Conservation (phyloP, 1,140 invertebrate genomes). For the Bombus waltoni region DNA sequence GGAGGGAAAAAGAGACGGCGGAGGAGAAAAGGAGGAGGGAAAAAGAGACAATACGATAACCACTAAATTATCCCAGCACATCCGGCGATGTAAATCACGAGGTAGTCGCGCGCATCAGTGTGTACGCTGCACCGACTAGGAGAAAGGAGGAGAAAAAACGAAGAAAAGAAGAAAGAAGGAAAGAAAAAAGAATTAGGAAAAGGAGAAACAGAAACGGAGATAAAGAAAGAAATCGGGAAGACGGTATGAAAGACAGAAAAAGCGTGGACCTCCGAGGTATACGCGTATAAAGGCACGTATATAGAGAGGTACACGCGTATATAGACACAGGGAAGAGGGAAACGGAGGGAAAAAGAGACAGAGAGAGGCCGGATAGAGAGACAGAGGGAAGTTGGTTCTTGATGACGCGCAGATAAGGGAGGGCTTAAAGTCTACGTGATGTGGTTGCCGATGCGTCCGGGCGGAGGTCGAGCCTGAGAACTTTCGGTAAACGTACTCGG, state of each 20-base stretch:
- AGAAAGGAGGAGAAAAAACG: constrained; percentile 41
- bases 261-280: constrained; percentile 22
- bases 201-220: constrained; percentile 51
- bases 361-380: constrained; percentile 69
- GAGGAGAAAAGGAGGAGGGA: neutral
- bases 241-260: constrained; percentile 63
- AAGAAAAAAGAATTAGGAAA: constrained; percentile 37
- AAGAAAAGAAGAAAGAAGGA: neutral
- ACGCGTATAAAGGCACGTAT: neutral
- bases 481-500: constrained; percentile 76
- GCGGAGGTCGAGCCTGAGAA: constrained; percentile 79
- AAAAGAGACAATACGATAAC: constrained; percentile 59
- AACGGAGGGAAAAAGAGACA: constrained; percentile 62
- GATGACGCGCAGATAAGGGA: constrained; percentile 82
- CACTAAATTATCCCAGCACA: constrained; percentile 66
- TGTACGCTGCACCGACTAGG: constrained; percentile 46
- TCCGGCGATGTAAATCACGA: constrained; percentile 78
- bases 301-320: neutral
- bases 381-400: constrained; percentile 71
- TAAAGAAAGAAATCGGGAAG: constrained; percentile 42
- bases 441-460: constrained; percentile 79
- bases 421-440: constrained; percentile 81
- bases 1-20: neutral
- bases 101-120: constrained; percentile 58
- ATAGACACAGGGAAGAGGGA: constrained; percentile 25